Evolutionary conservation across 2,113 vertebrate genomes (phyloP), one percentile per base, ranked within the genome.

Genomic region (Phaethon lepturus): DNA sequence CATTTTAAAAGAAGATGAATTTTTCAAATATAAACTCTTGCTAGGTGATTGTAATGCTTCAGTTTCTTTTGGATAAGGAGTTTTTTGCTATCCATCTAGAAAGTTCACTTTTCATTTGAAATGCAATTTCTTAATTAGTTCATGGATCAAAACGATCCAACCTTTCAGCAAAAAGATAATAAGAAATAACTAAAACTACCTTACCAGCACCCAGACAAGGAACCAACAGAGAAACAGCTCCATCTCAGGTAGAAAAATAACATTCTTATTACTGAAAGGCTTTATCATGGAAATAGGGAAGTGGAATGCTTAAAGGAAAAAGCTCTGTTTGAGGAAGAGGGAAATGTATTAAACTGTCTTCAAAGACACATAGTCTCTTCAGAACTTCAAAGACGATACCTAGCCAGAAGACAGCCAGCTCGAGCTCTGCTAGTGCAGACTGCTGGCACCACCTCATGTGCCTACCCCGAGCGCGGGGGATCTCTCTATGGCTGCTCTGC

Each of bases 401-500:
- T 12, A 84, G 81, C 52, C 58, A 92, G 75, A 19, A 45, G 42
- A 49, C 69, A 22, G 33, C 45, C 15, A 25, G 49, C 44, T 66
- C 0, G 1, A 56, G 63, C 24, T 82, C 44, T 29, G 14, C 15
- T 45, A 63, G 69, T 1, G 1, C 38, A 92, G 62, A 13, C 75
- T 60, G 38, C 56, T 63, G 79, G 79, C 31, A 85, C 24, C 22
- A 35, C 24, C 58, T 73, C 79, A 68, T 0, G 3, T 9, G n/a
- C 72, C 49, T 28, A 29, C 52, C 44, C 56, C 0, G 0, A 13
- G 29, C 0, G 2, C 6, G 18, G 14, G 26, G 19, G 28, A 59
- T 19, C 52, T 45, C 77, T 68, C 50, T 20, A 3, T 0, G 5
- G 38, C 60, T 52, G 74, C 88, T 64, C 58, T 33, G 56, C 82